Conservation (phyloP, 2,888 invertebrate genomes). For the Seladonia tumulorum region DNA sequence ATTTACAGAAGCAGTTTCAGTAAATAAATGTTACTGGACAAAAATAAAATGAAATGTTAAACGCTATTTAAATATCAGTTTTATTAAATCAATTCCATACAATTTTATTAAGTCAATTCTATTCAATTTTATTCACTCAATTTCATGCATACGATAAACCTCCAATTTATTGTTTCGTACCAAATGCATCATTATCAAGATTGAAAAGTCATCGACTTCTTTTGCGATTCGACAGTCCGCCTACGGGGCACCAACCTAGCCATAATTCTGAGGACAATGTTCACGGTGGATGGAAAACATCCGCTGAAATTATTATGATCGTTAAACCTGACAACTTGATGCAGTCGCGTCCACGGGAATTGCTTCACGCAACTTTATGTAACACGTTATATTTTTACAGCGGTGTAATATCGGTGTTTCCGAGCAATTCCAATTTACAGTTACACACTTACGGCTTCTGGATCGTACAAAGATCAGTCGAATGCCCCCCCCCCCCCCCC, state of each 20-base stretch:
- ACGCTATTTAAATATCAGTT: too few species aligned
- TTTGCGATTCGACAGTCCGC: not conserved
- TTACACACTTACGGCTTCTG: constrained; percentile 4
- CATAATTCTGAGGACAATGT: not conserved
- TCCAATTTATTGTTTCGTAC: too few species aligned
- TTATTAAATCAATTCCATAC: too few species aligned
- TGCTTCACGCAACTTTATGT: not conserved
- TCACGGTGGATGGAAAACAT: not conserved
- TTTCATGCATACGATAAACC: too few species aligned
- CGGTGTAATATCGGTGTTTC: not conserved
- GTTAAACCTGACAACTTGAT: not conserved
- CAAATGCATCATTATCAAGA: not conserved
- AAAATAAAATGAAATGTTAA: too few species aligned
- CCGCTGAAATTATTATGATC: not conserved
- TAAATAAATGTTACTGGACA: too few species aligned
- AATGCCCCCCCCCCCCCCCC: too few species aligned
- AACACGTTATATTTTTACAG: not conserved
- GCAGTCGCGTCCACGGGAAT: not conserved
- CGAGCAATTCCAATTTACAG: constrained; percentile 34
- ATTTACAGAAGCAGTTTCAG: too few species aligned
- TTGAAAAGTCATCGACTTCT: not conserved
- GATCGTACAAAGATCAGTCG: not conserved
- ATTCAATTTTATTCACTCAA: too few species aligned
- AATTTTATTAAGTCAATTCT: too few species aligned
- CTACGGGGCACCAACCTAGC: not conserved